Evolutionary conservation across 2,797 vertebrate genomes (phyloP).

Genomic region (Gallinago stenura): DNA sequence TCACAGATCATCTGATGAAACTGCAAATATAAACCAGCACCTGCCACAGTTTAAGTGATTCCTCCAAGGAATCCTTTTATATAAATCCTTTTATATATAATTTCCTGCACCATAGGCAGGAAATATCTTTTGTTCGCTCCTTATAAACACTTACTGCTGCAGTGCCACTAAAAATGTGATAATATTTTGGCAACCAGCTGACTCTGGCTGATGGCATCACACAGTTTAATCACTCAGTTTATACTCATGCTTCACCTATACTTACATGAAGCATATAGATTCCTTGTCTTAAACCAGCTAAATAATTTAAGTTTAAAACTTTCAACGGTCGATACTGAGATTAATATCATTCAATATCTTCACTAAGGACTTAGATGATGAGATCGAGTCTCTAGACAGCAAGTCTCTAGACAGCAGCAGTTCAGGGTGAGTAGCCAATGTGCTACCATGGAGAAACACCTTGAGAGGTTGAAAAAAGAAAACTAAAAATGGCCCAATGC

Average conservation of each 20-base stretch:
- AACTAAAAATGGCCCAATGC: neutral
- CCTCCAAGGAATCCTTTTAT: neutral
- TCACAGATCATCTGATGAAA: neutral
- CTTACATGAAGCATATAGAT: fast-evolving
- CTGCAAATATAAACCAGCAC: neutral
- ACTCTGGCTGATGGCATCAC: neutral
- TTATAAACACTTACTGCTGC: neutral
- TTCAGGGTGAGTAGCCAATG: neutral
- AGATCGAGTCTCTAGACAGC: neutral
- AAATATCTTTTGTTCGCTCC: neutral
- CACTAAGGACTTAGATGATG: neutral
- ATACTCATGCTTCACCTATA: neutral
- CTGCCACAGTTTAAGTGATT: neutral
- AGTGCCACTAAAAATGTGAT: neutral
- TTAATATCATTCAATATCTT: neutral
- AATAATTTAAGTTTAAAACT: neutral
- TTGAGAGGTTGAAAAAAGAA: neutral
- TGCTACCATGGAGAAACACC: neutral
- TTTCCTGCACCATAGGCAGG: neutral
- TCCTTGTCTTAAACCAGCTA: neutral
- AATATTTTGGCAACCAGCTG: neutral
- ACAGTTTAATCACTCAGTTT: neutral
- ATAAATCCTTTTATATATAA: no score
- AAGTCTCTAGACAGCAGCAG: neutral
- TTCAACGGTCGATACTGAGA: neutral